These are phyloP conservation scores for Gracilinanus agilis DNA, from an alignment of 2,113 vertebrate genomes.

Conservation along the genomic window DNA sequence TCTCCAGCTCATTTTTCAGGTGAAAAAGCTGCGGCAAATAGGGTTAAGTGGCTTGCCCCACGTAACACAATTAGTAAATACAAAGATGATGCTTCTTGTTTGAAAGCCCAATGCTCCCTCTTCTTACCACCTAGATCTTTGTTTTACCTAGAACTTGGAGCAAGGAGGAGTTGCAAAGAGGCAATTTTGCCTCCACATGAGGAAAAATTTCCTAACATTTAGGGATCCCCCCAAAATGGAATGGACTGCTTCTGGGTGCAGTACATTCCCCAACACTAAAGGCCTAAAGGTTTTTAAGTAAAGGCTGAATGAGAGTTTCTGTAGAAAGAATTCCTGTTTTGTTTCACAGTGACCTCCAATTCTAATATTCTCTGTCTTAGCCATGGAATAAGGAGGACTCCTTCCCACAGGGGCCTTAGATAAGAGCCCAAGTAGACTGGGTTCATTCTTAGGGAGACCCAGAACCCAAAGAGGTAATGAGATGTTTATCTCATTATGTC, in stretches of 20 bases:
- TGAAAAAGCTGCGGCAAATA: no score
- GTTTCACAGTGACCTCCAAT: not conserved
- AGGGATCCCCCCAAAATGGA: not conserved
- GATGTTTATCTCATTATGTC: not conserved
- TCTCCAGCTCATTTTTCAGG: no score
- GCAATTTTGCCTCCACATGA: not conserved
- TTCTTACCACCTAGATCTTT: no score
- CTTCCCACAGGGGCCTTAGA: not conserved
- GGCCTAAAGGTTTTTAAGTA: not conserved
- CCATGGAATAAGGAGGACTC: not conserved
- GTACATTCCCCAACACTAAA: not conserved
- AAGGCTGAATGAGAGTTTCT: not conserved
- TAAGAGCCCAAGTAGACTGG: not conserved
- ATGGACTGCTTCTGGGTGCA: not conserved
- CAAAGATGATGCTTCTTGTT: no score
- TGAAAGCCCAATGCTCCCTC: no score
- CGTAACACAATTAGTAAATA: no score
- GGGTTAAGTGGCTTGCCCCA: no score
- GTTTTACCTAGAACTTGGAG: not conserved
- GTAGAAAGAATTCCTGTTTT: not conserved
- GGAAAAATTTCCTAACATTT: not conserved
- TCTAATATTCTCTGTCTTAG: not conserved
- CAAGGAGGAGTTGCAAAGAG: not conserved
- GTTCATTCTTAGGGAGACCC: not conserved
- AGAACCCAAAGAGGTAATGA: not conserved